phyloP scores from a whole-genome alignment of 2,113 vertebrate genomes.

The Siniperca chuatsi region DNA sequence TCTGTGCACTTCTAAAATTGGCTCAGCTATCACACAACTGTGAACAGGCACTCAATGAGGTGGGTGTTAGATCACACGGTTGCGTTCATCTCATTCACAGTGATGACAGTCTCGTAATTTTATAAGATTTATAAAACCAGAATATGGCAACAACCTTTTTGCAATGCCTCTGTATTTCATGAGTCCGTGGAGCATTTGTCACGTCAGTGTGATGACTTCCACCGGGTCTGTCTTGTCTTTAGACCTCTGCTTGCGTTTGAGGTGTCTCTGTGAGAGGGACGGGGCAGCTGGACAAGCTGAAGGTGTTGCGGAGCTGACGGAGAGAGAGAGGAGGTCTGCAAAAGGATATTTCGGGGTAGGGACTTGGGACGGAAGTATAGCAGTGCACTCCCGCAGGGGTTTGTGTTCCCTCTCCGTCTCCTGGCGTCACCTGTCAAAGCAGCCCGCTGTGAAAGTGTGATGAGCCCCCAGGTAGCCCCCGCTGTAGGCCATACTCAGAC shows the following conservation, averaged over 20 bases:
- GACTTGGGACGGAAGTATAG: slow-evolving; percentile 60
- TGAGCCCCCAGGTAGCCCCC: slow-evolving; percentile 86
- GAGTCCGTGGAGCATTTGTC: slow-evolving; percentile 60
- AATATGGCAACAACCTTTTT: slow-evolving; percentile 34
- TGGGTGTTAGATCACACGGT: slow-evolving; percentile 61
- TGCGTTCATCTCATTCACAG: slow-evolving; percentile 80
- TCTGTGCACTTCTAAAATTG: slow-evolving; percentile 63
- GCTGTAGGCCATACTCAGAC: slow-evolving; percentile 82
- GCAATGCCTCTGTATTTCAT: slow-evolving; percentile 31
- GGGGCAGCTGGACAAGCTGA: slow-evolving; percentile 41
- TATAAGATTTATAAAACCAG: slow-evolving; percentile 43
- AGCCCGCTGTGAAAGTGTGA: slow-evolving; percentile 82
- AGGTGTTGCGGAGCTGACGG: slow-evolving; percentile 67
- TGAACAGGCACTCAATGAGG: slow-evolving; percentile 77
- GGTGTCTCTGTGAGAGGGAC: slow-evolving; percentile 69
- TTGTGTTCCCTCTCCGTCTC: slow-evolving; percentile 80
- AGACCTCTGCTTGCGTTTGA: slow-evolving; percentile 80
- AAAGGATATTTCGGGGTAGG: slow-evolving; percentile 64
- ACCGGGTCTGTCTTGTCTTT: slow-evolving; percentile 72
- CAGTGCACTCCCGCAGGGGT: slow-evolving; percentile 51
- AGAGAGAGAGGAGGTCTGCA: slow-evolving; percentile 75
- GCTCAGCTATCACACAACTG: slow-evolving; percentile 69
- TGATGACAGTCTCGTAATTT: slow-evolving; percentile 71
- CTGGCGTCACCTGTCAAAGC: slow-evolving; percentile 90
- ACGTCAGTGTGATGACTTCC: slow-evolving; percentile 82